Base-by-base conservation (phyloP, 1,140 invertebrate genomes). In the Sarcophaga bullata region DNA sequence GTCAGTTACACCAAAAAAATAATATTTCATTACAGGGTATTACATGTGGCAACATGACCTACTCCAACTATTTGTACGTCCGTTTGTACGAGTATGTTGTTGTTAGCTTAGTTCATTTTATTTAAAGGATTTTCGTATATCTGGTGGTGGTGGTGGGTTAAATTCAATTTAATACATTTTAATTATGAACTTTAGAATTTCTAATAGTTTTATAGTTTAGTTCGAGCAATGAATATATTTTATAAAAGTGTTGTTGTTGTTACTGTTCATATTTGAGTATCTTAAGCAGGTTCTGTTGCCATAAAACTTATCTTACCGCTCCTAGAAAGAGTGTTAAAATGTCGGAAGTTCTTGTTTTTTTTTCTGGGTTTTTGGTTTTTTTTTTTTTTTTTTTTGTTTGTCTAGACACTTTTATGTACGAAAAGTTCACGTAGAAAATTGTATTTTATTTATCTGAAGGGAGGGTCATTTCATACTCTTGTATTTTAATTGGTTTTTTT, bases 111-210 rank as follows among this genome's bases (percentile, higher is more conserved):
- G n/a, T n/a, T n/a, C n/a, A n/a, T n/a, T n/a, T n/a, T n/a, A n/a
- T n/a, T n/a, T n/a, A n/a, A n/a, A n/a, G n/a, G n/a, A n/a, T n/a
- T n/a, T n/a, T n/a, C n/a, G n/a, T n/a, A n/a, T n/a, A n/a, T n/a
- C n/a, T n/a, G n/a, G n/a, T 25, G 15, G 46, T 49, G 49, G 48
- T 78, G 15, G 47, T 75, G 49, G 49, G 50, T 47, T 78, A 78
- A 78, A 78, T 78, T 78, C 48, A 78, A 78, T 78, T 78, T 78
- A 78, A 78, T 78, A 78, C 75, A 78, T 78, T 78, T 78, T 78
- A 78, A 78, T 78, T 78, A 78, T 78, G 75, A 78, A 78, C 75
- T 78, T 78, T 78, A 50, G 49, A 78, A 78, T 78, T 78, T 78
- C 49, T 78, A 48, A 78, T 52, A 78, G 48, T 78, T 78, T 78